A percentile compares a stretch with the other conserved stretches of the same genome.
Conservation (phyloP, 2,113 vertebrate species). For the Entomyzon cyanotis region DNA sequence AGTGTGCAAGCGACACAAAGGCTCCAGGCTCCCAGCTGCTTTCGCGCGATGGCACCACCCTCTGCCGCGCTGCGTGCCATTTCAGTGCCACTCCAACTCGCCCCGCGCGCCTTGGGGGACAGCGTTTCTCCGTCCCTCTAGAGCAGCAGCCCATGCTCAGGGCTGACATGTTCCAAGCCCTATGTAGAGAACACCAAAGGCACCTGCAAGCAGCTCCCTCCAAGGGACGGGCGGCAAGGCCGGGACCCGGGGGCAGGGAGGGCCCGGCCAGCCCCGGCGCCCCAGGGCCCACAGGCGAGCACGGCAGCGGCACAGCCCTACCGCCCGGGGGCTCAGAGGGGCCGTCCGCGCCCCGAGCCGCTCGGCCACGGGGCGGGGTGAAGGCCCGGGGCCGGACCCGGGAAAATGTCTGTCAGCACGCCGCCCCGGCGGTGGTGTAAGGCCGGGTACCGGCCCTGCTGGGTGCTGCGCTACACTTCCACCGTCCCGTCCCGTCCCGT, state of each 20-base stretch:
- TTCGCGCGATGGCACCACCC: fast-evolving
- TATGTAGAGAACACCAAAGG: fast-evolving
- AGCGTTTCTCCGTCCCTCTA: background rate
- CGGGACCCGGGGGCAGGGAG: fast-evolving
- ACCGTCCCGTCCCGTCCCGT: background rate
- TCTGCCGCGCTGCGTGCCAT: background rate
- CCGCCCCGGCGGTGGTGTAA: background rate
- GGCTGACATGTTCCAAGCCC: fast-evolving
- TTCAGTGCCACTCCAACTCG: background rate
- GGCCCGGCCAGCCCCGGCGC: fast-evolving
- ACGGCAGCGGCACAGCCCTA: background rate
- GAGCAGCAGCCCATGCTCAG: background rate
- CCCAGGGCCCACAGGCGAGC: background rate
- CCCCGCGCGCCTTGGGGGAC: fast-evolving
- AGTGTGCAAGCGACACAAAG: fast-evolving
- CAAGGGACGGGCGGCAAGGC: fast-evolving
- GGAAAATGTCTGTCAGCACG: background rate
- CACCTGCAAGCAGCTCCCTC: background rate
- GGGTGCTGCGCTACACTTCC: background rate
- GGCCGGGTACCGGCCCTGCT: background rate
- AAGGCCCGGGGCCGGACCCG: background rate
- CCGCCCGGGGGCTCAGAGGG: background rate
- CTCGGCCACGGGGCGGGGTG: background rate
- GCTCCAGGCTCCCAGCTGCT: background rate
- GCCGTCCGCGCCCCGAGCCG: background rate